A percentile compares a stretch with the other conserved stretches of the same genome.
Evolutionary conservation across 2,113 vertebrate species (phyloP).

Genomic region (Irena cyanogastra): DNA sequence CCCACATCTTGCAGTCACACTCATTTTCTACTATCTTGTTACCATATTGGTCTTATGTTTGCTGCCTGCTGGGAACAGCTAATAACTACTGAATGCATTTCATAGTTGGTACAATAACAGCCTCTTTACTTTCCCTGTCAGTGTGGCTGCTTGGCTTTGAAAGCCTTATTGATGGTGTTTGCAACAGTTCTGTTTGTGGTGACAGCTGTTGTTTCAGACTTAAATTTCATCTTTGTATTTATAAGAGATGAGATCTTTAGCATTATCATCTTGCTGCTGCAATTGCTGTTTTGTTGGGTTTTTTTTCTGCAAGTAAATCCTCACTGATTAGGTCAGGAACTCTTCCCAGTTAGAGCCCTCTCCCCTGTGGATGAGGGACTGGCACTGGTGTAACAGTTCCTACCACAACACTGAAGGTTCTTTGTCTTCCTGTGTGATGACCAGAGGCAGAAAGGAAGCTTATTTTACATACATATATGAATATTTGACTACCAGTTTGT

Average conservation of each 20-base stretch:
- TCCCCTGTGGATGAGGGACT: not conserved
- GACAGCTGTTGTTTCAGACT: conserved; percentile 35
- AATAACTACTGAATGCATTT: conserved; percentile 18
- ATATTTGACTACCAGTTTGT: not conserved
- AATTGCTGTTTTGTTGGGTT: not conserved
- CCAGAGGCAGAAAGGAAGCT: not conserved
- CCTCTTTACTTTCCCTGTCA: not conserved
- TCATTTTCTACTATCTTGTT: conserved; percentile 39
- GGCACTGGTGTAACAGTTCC: not conserved
- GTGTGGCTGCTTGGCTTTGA: conserved; percentile 4
- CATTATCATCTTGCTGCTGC: not conserved
- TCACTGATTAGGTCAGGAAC: not conserved
- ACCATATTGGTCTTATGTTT: conserved; percentile 17
- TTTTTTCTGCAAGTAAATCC: not conserved
- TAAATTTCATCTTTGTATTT: conserved; percentile 14
- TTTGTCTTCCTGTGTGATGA: not conserved
- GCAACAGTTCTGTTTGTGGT: conserved; percentile 2
- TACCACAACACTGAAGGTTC: not conserved
- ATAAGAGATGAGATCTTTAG: not conserved
- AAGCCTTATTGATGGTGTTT: conserved; percentile 40
- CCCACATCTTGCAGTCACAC: not conserved
- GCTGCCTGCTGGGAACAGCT: conserved; percentile 33
- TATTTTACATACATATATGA: not conserved
- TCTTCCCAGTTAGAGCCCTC: not conserved
- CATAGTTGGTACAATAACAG: not conserved